Evolutionary conservation across 2,797 vertebrate genomes (phyloP).

Genomic region (Manis javanica): DNA sequence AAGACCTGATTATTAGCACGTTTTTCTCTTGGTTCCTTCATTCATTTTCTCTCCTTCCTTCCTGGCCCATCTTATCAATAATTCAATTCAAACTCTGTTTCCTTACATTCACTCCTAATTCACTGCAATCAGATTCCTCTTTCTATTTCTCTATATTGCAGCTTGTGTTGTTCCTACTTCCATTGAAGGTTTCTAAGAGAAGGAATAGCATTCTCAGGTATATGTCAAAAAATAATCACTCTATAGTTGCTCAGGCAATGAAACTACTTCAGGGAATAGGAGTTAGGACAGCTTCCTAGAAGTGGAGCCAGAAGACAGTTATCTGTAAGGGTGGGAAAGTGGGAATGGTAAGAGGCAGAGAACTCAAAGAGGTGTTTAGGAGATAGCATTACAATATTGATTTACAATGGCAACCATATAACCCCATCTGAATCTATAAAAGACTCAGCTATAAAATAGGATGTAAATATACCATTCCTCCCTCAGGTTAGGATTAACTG

Average conservation of each 20-base stretch:
- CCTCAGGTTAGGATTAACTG: background rate
- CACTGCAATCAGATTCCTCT: background rate
- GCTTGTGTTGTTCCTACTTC: background rate
- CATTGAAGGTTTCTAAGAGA: background rate
- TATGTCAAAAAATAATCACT: background rate
- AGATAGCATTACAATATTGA: background rate
- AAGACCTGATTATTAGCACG: background rate
- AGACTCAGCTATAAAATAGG: background rate
- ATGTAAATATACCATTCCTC: slow-evolving; percentile 13
- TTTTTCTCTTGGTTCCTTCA: background rate
- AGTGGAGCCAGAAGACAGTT: background rate
- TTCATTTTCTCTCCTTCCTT: background rate
- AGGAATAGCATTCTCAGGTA: background rate
- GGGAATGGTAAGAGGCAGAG: background rate
- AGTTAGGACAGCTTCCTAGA: background rate
- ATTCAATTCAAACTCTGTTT: background rate
- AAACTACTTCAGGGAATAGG: background rate
- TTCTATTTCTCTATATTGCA: background rate
- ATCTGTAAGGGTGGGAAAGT: background rate
- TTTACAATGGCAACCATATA: background rate
- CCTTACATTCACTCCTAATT: background rate
- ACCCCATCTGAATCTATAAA: slow-evolving; percentile 35
- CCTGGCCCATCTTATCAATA: background rate
- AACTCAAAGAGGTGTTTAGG: background rate
- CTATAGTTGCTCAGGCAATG: background rate